These are phyloP conservation scores for Laupala kohalensis DNA, from an alignment of 1,140 invertebrate species.

Conservation along the genomic window DNA sequence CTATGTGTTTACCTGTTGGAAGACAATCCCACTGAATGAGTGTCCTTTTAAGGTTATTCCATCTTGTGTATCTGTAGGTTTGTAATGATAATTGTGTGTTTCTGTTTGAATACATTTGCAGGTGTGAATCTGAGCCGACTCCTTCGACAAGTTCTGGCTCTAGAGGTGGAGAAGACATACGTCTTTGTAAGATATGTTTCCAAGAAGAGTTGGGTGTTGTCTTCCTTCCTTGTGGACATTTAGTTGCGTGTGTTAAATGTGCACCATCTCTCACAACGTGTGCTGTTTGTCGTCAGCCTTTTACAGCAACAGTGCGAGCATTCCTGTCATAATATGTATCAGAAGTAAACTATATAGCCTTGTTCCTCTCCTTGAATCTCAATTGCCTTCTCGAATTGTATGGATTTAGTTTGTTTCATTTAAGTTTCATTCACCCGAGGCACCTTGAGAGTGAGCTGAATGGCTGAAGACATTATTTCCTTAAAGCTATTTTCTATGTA, in stretches of 20 bases:
- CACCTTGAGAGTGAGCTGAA: too few species aligned
- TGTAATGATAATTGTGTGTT: too few species aligned
- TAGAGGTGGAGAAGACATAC: conserved; percentile 15
- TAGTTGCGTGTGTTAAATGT: conserved; percentile 74
- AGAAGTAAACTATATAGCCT: background rate
- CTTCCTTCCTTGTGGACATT: conserved; percentile 80
- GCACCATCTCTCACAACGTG: conserved; percentile 63
- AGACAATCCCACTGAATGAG: too few species aligned
- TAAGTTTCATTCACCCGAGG: too few species aligned
- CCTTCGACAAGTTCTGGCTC: background rate
- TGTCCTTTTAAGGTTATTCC: too few species aligned
- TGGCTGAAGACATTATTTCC: too few species aligned
- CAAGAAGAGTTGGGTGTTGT: conserved; percentile 67
- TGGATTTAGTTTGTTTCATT: too few species aligned
- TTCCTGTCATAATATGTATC: background rate
- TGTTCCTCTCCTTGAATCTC: background rate
- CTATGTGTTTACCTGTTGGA: too few species aligned
- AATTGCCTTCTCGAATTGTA: background rate
- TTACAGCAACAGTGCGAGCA: conserved; percentile 59
- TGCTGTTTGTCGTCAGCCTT: conserved; percentile 62
- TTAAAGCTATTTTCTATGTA: too few species aligned
- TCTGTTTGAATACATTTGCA: background rate
- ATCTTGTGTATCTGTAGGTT: too few species aligned
- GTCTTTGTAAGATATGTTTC: conserved; percentile 64
- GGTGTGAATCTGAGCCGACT: background rate